Conservation (phyloP, 2,113 vertebrate genomes). For the Trogon melanurus region DNA sequence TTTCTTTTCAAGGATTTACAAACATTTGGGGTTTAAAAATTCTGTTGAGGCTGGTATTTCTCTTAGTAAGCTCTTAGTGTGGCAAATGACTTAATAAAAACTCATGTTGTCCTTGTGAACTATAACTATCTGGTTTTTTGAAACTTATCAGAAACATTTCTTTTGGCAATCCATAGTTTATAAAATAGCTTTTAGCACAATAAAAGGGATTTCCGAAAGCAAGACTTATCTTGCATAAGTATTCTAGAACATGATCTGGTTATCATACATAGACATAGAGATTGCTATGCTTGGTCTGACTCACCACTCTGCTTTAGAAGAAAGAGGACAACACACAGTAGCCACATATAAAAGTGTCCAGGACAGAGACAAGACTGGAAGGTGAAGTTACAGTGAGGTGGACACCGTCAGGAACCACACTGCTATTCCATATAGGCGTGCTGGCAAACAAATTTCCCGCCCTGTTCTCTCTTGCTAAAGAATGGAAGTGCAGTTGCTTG, state of each 20-base stretch:
- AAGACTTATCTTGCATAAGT: not conserved
- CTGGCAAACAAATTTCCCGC: not conserved
- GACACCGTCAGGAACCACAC: not conserved
- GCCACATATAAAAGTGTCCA: not conserved
- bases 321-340: not conserved
- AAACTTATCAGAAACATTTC: not conserved
- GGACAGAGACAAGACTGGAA: not conserved
- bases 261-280: not conserved
- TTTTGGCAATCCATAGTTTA: not conserved
- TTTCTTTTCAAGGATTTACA: not conserved
- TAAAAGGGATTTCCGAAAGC: not conserved
- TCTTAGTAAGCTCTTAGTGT: not conserved
- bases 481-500: not conserved
- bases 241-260: not conserved
- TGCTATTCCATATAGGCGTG: not conserved
- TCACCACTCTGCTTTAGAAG: not conserved
- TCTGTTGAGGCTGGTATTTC: not conserved
- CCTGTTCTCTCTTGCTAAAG: not conserved
- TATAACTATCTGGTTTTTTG: not conserved
- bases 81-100: not conserved
- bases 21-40: not conserved
- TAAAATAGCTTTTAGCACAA: not conserved
- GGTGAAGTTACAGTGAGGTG: not conserved
- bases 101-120: not conserved
- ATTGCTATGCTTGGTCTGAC: not conserved